phyloP scores from a whole-genome alignment of 2,888 invertebrate species.

The Epistrophella euchroma region DNA sequence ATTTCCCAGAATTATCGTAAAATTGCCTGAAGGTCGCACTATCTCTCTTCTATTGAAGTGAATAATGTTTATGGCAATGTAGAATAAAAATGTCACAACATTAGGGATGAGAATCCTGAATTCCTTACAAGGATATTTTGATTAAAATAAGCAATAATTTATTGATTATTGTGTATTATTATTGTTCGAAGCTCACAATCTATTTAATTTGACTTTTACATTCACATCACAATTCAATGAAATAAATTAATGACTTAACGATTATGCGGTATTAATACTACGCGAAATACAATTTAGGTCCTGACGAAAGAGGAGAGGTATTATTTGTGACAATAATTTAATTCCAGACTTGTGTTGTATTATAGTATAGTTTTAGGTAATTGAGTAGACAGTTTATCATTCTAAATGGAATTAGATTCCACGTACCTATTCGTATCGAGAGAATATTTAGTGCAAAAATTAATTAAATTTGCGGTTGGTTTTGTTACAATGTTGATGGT shows the following conservation, averaged over 20 bases:
- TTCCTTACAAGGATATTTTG: conserved; percentile 44
- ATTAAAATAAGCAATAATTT: conserved; percentile 68
- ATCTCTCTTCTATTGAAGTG: conserved; percentile 38
- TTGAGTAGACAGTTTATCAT: conserved; percentile 53
- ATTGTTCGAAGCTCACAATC: conserved; percentile 20
- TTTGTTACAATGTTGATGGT: not conserved
- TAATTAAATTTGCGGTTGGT: conserved; percentile 60
- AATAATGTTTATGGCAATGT: not conserved
- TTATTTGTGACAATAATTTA: conserved; percentile 49
- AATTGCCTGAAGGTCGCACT: conserved; percentile 45
- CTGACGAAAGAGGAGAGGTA: not conserved
- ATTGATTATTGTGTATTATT: conserved; percentile 60
- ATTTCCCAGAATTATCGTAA: conserved; percentile 61
- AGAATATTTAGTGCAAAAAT: conserved; percentile 52
- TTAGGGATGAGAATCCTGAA: not conserved
- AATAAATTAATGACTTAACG: conserved; percentile 69
- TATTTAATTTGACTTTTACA: conserved; percentile 37
- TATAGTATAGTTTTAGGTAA: conserved; percentile 8
- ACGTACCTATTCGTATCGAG: conserved; percentile 17
- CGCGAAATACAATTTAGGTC: not conserved
- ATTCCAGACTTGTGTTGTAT: not conserved
- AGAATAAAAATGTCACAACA: conserved; percentile 63
- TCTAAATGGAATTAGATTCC: conserved; percentile 50
- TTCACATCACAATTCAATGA: conserved; percentile 70
- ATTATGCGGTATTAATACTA: conserved; percentile 63